Evolutionary conservation across 2,797 vertebrate species (phyloP).

Genomic region (Hydrophis major): DNA sequence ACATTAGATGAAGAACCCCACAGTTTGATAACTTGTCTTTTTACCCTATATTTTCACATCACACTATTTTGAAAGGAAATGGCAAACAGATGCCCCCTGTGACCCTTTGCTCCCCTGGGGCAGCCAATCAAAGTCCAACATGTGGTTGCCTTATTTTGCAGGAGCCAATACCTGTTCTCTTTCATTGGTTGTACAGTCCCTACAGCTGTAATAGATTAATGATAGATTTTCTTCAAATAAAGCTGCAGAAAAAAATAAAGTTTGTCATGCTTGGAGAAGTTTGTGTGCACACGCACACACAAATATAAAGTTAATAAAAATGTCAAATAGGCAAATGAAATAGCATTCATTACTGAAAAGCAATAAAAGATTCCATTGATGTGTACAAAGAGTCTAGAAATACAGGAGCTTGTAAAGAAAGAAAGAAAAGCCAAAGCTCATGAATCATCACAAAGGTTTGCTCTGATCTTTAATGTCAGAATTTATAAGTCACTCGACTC

Average conservation of each 20-base stretch:
- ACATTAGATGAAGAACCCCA: conserved; percentile 45
- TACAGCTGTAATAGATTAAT: conserved; percentile 88
- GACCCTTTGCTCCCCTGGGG: conserved; percentile 66
- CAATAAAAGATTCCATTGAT: conserved; percentile 53
- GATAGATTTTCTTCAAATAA: conserved; percentile 76
- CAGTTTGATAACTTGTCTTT: conserved; percentile 62
- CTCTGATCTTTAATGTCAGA: conserved; percentile 53
- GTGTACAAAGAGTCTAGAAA: conserved; percentile 35
- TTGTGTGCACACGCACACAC: background rate
- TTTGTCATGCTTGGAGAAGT: conserved; percentile 50
- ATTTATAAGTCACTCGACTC: conserved; percentile 1
- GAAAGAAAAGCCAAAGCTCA: conserved; percentile 33
- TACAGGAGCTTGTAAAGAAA: background rate
- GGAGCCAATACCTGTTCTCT: conserved; percentile 77
- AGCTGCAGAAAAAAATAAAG: conserved; percentile 42
- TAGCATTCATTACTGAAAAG: conserved; percentile 55
- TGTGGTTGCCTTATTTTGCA: conserved; percentile 80
- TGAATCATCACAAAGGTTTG: conserved; percentile 42
- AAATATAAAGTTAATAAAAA: conserved; percentile 64
- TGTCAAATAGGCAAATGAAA: conserved; percentile 64
- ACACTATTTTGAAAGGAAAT: conserved; percentile 75
- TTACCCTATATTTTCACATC: conserved; percentile 58
- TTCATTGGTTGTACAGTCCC: conserved; percentile 82
- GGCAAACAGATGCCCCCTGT: conserved; percentile 77
- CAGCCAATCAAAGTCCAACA: conserved; percentile 77